phyloP scores from a whole-genome alignment of 1,140 invertebrate species.

The Zaprionus camerounensis region DNA sequence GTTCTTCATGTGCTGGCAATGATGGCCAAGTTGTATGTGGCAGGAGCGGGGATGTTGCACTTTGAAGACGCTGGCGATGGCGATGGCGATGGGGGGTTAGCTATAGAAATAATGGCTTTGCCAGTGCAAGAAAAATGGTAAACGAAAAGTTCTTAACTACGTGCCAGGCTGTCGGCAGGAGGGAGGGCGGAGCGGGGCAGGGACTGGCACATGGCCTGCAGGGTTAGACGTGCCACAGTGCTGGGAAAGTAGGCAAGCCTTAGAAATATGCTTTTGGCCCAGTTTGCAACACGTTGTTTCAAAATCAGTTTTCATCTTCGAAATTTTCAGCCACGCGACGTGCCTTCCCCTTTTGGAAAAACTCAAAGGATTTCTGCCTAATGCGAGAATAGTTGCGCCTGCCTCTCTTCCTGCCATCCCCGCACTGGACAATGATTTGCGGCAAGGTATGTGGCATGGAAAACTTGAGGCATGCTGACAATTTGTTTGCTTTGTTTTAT shows the following conservation, averaged over 20 bases:
- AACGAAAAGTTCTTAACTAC: constrained; percentile 78
- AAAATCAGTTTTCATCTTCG: constrained; percentile 52
- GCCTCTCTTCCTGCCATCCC: not conserved
- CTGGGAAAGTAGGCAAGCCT: not conserved
- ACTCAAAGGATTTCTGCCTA: constrained; percentile 28
- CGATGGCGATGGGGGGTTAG: constrained; percentile 15
- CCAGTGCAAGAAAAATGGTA: constrained; percentile 74
- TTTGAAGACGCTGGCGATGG: not conserved
- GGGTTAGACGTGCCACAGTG: not conserved
- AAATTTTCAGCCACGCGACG: constrained; percentile 12
- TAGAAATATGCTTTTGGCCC: constrained; percentile 70
- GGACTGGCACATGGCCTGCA: not conserved
- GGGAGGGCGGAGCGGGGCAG: not conserved
- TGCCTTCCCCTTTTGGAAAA: not conserved
- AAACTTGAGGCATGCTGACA: constrained; percentile 72
- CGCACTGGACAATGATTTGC: constrained; percentile 22
- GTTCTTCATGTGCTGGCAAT: not conserved
- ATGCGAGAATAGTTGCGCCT: constrained; percentile 48
- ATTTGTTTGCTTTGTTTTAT: constrained; percentile 73
- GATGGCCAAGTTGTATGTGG: not conserved
- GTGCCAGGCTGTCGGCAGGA: constrained; percentile 24
- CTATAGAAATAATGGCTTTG: constrained; percentile 70
- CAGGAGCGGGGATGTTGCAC: not conserved
- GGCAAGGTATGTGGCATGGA: constrained; percentile 26
- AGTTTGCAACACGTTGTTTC: constrained; percentile 56